A percentile compares a stretch with the other conserved stretches of the same genome.
Conservation (phyloP, 2,797 vertebrate species). For the Xenentodon cancila region DNA sequence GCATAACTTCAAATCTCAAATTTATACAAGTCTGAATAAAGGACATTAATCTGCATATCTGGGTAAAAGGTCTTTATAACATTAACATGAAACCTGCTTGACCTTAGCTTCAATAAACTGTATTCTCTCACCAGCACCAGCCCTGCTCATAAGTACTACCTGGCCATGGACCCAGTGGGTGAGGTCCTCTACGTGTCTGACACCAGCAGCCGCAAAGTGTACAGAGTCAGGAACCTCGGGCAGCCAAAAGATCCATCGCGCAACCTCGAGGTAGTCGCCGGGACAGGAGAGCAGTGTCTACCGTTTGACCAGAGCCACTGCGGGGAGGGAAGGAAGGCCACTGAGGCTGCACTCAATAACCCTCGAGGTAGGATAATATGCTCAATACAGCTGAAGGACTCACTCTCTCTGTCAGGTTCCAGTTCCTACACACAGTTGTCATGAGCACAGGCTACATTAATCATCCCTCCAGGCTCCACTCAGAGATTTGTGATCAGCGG, state of each 20-base stretch:
- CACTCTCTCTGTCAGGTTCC: slow-evolving; percentile 1
- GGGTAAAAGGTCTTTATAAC: not conserved
- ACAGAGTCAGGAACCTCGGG: slow-evolving; percentile 90
- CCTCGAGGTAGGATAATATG: slow-evolving; percentile 88
- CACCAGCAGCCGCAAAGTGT: slow-evolving; percentile 94
- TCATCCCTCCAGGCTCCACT: slow-evolving; percentile 19
- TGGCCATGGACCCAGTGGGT: slow-evolving; percentile 94
- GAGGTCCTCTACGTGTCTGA: slow-evolving; percentile 96
- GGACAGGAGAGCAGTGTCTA: slow-evolving; percentile 95
- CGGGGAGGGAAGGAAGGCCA: slow-evolving; percentile 92
- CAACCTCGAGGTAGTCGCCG: slow-evolving; percentile 94
- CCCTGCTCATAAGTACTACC: slow-evolving; percentile 97
- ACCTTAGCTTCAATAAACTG: not conserved
- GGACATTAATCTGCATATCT: not conserved
- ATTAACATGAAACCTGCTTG: not conserved
- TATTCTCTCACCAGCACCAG: slow-evolving; percentile 85
- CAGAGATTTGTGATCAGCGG: slow-evolving; percentile 22
- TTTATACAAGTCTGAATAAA: not conserved
- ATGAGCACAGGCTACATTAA: slow-evolving; percentile 12
- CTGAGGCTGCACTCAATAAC: slow-evolving; percentile 93
- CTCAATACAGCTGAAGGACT: not conserved
- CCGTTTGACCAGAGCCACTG: slow-evolving; percentile 98
- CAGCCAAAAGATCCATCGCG: slow-evolving; percentile 94
- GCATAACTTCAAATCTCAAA: not conserved
- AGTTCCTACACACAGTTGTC: not conserved